Evolutionary conservation across 2,888 invertebrate genomes (phyloP).

Genomic region (Pollenia griseotomentosa): DNA sequence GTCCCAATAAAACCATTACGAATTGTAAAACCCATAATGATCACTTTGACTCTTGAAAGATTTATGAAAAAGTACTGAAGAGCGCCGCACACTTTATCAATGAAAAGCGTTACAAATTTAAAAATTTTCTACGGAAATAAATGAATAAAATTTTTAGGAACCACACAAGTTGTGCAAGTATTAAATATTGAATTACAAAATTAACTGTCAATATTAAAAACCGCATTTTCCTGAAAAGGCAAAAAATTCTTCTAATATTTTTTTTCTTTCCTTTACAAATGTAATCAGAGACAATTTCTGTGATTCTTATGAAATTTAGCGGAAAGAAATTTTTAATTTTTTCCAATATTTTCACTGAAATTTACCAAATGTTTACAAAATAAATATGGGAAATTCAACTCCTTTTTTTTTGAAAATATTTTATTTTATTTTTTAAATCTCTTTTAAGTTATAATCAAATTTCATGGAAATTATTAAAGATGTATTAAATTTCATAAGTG

Average conservation of each 20-base stretch:
- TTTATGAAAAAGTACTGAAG: neutral
- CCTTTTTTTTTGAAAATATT: conserved; percentile 13
- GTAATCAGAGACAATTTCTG: conserved; percentile 17
- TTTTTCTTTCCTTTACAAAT: neutral
- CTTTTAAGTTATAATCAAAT: conserved; percentile 14
- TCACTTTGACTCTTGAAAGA: neutral
- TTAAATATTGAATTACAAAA: conserved; percentile 50
- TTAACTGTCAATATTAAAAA: conserved; percentile 25
- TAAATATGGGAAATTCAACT: conserved; percentile 57
- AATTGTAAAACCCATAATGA: conserved; percentile 54
- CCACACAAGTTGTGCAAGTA: conserved; percentile 64
- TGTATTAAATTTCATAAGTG: conserved; percentile 62
- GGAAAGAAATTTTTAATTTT: neutral
- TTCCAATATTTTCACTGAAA: conserved; percentile 39
- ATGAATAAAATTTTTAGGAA: neutral
- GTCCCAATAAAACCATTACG: conserved; percentile 27
- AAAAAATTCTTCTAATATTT: conserved; percentile 7
- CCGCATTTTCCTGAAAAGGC: neutral
- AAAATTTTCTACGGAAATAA: conserved; percentile 25
- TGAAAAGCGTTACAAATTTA: conserved; percentile 56
- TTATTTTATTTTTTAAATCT: conserved; percentile 10
- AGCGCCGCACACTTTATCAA: conserved; percentile 42
- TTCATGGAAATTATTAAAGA: conserved; percentile 56
- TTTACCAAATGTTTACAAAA: conserved; percentile 60
- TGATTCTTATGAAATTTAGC: conserved; percentile 45